phyloP scores from a whole-genome alignment of 1,140 invertebrate genomes.

The Heterodera schachtii region DNA sequence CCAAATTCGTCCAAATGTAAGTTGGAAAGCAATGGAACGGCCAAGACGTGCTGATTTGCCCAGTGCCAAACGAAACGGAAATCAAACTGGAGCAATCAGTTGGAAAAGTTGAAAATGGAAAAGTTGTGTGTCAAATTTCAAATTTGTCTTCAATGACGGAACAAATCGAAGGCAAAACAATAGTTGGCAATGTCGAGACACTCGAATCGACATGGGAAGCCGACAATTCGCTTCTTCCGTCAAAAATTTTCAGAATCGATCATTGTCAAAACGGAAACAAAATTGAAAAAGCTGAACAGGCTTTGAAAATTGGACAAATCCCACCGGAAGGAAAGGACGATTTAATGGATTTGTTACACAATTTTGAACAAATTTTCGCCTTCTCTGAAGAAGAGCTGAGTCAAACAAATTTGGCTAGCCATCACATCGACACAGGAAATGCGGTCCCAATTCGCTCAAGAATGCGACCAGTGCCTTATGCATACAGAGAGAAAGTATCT shows the following conservation, averaged over 20 bases:
- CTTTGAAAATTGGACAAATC: not conserved
- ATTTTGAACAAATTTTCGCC: conserved; percentile 8
- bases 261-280: not conserved
- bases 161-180: not conserved
- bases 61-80: not conserved
- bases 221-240: not conserved
- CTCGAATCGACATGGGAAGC: not conserved
- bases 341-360: not conserved
- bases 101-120: not conserved
- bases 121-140: not conserved
- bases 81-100: not conserved
- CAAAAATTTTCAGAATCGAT: not conserved
- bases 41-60: not conserved
- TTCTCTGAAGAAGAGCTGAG: not conserved
- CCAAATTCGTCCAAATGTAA: not conserved
- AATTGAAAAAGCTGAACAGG: not conserved
- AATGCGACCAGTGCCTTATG: no score
- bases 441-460: not conserved
- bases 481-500: no score
- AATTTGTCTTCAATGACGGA: not conserved
- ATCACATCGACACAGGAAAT: not conserved
- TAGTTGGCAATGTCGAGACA: not conserved
- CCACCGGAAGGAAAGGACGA: not conserved
- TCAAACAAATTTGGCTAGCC: not conserved
- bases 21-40: conserved; percentile 7